Percentiles rank a stretch among this genome's conserved stretches.
These are phyloP conservation scores for Drosophila sechellia DNA, from an alignment of 1,140 invertebrate genomes.

Conservation along the genomic window DNA sequence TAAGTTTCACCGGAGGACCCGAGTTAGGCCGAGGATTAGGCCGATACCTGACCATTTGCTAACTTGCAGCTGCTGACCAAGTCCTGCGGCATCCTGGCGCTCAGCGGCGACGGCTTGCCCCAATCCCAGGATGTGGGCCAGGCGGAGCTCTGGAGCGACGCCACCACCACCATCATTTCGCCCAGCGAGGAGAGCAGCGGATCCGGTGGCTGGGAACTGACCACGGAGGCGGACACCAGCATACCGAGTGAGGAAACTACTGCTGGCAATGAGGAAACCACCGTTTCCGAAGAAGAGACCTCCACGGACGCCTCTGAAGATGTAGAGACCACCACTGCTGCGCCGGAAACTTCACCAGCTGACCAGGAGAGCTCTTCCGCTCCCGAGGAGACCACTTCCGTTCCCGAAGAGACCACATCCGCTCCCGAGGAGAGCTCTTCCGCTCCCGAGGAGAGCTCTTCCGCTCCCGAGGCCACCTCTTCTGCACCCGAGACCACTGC, in stretches of 20 bases:
- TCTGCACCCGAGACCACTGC: slow-evolving; percentile 19
- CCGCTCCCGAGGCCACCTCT: background rate
- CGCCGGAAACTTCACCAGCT: background rate
- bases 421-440: slow-evolving; percentile 5
- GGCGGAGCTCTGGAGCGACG: slow-evolving; percentile 42
- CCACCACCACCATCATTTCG: slow-evolving; percentile 36
- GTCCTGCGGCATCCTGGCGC: slow-evolving; percentile 61
- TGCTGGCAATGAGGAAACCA: slow-evolving; percentile 3
- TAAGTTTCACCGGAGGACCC: slow-evolving; percentile 31
- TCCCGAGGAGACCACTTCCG: slow-evolving; percentile 1
- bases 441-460: background rate
- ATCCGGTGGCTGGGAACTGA: slow-evolving; percentile 47
- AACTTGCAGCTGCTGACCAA: slow-evolving; percentile 65
- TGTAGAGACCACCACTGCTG: slow-evolving; percentile 5
- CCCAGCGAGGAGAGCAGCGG: slow-evolving; percentile 51
- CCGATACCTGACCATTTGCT: slow-evolving; percentile 39
- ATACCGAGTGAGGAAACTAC: slow-evolving; percentile 15
- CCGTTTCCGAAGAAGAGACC: slow-evolving; percentile 9
- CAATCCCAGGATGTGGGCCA: slow-evolving; percentile 19
- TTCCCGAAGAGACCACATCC: background rate
- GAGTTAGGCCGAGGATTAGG: background rate
- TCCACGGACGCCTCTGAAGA: slow-evolving; percentile 15
- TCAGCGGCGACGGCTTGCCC: slow-evolving; percentile 42
- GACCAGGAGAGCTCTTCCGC: slow-evolving; percentile 8
- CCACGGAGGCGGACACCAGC: slow-evolving; percentile 31